A percentile compares a stretch with the other conserved stretches of the same genome.
Conservation (phyloP, 1,140 invertebrate genomes). For the Trichonephila clavipes region DNA sequence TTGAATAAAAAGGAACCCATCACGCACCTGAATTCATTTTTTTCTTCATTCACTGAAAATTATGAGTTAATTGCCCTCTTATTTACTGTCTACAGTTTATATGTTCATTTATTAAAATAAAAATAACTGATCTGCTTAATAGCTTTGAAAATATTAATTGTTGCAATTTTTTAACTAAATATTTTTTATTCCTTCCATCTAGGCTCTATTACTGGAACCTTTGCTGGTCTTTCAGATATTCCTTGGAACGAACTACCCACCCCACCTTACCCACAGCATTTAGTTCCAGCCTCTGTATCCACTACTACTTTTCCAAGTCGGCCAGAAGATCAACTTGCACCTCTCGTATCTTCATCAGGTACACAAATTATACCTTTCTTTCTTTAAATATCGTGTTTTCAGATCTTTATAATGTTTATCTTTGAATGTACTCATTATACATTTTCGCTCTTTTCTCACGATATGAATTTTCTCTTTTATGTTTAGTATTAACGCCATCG, state of each 20-base stretch:
- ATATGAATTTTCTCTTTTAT: background rate
- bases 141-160: too few relatives aligned
- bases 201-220: constrained; percentile 11
- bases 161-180: too few relatives aligned
- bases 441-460: background rate
- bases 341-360: constrained; percentile 60
- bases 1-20: too few relatives aligned
- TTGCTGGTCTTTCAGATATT: constrained; percentile 27
- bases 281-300: constrained; percentile 44
- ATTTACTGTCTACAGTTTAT: background rate
- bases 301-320: background rate
- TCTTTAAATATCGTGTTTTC: background rate
- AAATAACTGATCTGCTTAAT: background rate
- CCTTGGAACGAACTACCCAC: constrained; percentile 58
- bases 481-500: constrained; percentile 23
- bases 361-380: background rate
- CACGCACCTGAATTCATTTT: too few relatives aligned
- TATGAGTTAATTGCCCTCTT: background rate
- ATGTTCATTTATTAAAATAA: background rate
- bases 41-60: background rate
- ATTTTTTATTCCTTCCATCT: background rate
- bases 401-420: too few relatives aligned
- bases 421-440: too few relatives aligned
- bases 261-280: constrained; percentile 46
- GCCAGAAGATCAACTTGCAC: constrained; percentile 27